Conservation (phyloP, 2,888 invertebrate genomes). For the Abrostola triplasia region DNA sequence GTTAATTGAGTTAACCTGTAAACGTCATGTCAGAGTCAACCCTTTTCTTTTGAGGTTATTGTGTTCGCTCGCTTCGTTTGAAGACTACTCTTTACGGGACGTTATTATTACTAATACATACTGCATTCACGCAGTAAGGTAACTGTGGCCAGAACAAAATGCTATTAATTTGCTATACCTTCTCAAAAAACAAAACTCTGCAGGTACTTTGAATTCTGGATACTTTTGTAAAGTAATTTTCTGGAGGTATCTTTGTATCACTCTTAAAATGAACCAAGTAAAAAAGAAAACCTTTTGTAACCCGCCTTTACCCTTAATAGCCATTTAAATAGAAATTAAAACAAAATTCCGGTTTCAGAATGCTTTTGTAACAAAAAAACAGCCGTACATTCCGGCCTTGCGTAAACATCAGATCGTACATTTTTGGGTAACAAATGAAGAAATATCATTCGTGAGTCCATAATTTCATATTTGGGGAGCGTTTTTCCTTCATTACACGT, state of each 20-base stretch:
- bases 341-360: conserved; percentile 26
- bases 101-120: conserved; percentile 24
- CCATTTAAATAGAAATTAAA: conserved; percentile 51
- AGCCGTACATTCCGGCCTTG: conserved; percentile 34
- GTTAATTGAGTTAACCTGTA: conserved; percentile 82
- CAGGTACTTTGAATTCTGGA: neutral
- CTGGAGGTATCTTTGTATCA: conserved; percentile 4
- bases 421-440: conserved; percentile 63
- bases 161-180: too few species aligned
- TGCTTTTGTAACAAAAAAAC: conserved; percentile 36
- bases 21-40: conserved; percentile 75
- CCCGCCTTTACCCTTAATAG: conserved; percentile 35
- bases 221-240: neutral
- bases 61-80: conserved; percentile 42
- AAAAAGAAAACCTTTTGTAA: conserved; percentile 17
- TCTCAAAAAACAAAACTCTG: too few species aligned
- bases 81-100: conserved; percentile 12
- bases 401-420: conserved; percentile 49
- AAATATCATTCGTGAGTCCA: conserved; percentile 73
- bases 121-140: conserved; percentile 1
- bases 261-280: conserved; percentile 9
- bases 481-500: conserved; percentile 81
- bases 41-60: conserved; percentile 62
- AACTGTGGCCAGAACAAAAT: neutral
- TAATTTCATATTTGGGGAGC: conserved; percentile 80